A percentile compares a stretch with the other conserved stretches of the same genome.
phyloP scores from a whole-genome alignment of 2,888 invertebrate genomes.

The Minunthozetes semirufus region DNA sequence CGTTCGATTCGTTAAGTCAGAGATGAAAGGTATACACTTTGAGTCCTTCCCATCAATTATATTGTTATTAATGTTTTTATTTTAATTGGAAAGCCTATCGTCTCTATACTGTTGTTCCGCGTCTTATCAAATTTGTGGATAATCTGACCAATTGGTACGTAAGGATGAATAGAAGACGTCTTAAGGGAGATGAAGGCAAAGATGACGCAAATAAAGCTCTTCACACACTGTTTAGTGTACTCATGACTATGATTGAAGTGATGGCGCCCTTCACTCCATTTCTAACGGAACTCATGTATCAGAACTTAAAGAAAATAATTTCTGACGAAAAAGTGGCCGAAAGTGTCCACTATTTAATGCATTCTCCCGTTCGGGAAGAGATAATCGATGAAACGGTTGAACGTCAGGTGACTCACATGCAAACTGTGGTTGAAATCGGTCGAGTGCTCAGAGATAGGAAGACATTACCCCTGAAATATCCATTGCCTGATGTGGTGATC shows the following conservation, averaged over 20 bases:
- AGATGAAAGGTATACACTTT: conserved; percentile 78
- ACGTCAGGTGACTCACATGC: conserved; percentile 82
- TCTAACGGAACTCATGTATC: conserved; percentile 89
- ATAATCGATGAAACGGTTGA: conserved; percentile 80
- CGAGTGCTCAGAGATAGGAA: conserved; percentile 85
- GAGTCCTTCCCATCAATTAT: too few relatives aligned
- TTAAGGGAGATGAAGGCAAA: conserved; percentile 80
- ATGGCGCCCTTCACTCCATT: conserved; percentile 99
- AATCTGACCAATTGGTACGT: conserved; percentile 99
- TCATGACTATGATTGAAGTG: conserved; percentile 78
- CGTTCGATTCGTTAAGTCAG: conserved; percentile 74
- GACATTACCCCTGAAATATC: conserved; percentile 91
- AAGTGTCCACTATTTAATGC: conserved; percentile 86
- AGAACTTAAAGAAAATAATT: conserved; percentile 66
- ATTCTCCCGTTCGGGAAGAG: conserved; percentile 62
- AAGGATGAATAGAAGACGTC: conserved; percentile 84
- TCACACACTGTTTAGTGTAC: conserved; percentile 76
- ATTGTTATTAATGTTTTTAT: too few relatives aligned
- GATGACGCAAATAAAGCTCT: conserved; percentile 76
- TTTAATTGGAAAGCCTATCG: conserved; percentile 61
- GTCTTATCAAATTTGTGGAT: conserved; percentile 89
- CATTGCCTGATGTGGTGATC: conserved; percentile 88
- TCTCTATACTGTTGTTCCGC: conserved; percentile 89
- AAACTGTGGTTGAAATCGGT: conserved; percentile 87
- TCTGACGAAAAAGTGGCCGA: conserved; percentile 47